Evolutionary conservation across 2,113 vertebrate genomes (phyloP), one percentile per base, ranked within the genome.

Genomic region (Noctilio leporinus): DNA sequence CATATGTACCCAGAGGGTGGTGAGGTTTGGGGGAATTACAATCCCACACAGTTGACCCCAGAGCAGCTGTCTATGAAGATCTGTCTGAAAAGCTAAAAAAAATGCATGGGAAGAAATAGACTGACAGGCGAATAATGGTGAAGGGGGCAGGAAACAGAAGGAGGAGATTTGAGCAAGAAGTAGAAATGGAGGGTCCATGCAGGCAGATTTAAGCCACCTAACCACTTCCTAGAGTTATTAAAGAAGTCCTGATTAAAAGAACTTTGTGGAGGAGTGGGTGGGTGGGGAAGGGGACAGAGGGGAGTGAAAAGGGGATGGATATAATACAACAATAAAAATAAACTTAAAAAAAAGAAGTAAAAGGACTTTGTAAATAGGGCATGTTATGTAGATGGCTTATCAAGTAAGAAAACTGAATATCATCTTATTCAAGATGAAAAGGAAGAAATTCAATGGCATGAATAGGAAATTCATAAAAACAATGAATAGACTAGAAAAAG

Each of bases 221-320:
- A 24, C 67, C 73, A 80, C n/a, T 86, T 78, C 16, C 3, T 19
- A 64, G 9, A 6, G 20, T 81, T 83, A 72, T 70, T 76, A 91
- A 89, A 33, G 55, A 53, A 88, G 57, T 47, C 38, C n/a, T 93
- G 78, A 62, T 93, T 96, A 89, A 86, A 88, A 91, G 17, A 33
- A 49, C 22, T 96, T 76, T 91, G 33, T 89, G n/a, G n/a, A n/a
- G n/a, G n/a, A n/a, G n/a, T n/a, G n/a, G n/a, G n/a, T n/a, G n/a
- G n/a, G n/a, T n/a, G n/a, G n/a, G n/a, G n/a, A n/a, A n/a, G n/a
- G n/a, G n/a, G n/a, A n/a, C n/a, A n/a, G n/a, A n/a, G n/a, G n/a
- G n/a, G n/a, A n/a, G n/a, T n/a, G n/a, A n/a, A n/a, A n/a, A n/a
- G n/a, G n/a, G n/a, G n/a, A n/a, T n/a, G n/a, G n/a, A n/a, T n/a